Evolutionary conservation across 2,113 vertebrate genomes (phyloP).

Genomic region (Erpornis zantholeuca): DNA sequence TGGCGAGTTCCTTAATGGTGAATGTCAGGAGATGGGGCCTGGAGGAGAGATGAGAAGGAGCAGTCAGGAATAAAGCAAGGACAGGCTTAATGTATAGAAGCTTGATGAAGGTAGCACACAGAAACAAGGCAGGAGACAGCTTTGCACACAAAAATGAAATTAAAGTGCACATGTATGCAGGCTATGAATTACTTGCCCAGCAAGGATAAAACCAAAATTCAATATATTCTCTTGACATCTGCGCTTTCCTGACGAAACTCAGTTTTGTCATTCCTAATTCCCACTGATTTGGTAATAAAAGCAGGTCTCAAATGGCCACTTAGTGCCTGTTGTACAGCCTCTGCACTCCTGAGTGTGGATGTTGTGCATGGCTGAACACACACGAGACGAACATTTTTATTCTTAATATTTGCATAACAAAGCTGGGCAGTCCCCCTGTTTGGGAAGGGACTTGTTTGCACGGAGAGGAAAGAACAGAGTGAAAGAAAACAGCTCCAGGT

Average conservation of each 20-base stretch:
- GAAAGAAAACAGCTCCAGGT: neutral
- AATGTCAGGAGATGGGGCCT: conserved; percentile 19
- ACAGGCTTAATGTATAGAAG: neutral
- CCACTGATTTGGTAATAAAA: neutral
- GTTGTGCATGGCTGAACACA: neutral
- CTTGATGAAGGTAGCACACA: neutral
- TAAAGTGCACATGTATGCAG: neutral
- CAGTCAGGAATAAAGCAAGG: neutral
- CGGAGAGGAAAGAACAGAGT: neutral
- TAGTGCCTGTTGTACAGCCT: neutral
- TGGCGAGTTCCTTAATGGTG: neutral
- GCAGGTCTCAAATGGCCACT: neutral
- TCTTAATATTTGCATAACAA: neutral
- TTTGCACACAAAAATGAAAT: neutral
- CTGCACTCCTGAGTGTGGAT: neutral
- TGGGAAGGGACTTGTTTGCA: neutral
- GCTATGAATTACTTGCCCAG: neutral
- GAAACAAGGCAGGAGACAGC: neutral
- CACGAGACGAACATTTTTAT: fast-evolving
- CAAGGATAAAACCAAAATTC: neutral
- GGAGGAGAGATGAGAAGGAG: neutral
- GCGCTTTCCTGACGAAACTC: neutral
- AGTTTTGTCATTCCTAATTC: neutral
- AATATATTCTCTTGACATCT: neutral
- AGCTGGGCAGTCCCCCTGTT: neutral